These are phyloP conservation scores for Sitobion miscanthi DNA, from an alignment of 1,140 invertebrate genomes.

Conservation along the genomic window DNA sequence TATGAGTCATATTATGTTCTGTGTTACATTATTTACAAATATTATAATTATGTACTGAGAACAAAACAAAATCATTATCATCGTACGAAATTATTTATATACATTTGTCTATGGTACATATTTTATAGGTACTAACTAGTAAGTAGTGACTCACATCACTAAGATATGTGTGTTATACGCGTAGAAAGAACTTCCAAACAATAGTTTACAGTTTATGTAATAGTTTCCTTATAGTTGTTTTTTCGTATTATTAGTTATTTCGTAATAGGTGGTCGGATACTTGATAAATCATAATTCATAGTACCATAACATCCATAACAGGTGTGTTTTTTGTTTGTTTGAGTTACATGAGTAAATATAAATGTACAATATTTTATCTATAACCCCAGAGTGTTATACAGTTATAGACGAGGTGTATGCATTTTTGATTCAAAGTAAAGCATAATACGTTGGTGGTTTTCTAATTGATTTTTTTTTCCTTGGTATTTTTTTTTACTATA, in stretches of 20 bases:
- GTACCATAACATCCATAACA: background rate
- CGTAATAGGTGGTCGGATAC: background rate
- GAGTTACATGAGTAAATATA: background rate
- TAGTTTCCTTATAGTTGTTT: background rate
- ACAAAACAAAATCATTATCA: background rate
- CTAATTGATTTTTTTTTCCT: background rate
- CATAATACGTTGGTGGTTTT: background rate
- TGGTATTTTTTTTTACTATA: background rate
- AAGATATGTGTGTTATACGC: background rate
- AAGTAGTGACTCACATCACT: background rate
- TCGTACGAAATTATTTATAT: background rate
- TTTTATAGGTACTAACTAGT: background rate
- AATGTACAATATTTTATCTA: background rate
- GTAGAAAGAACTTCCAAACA: background rate
- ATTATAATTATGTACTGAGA: background rate
- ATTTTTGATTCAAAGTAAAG: background rate
- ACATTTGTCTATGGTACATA: background rate
- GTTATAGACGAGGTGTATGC: background rate
- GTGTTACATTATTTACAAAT: conserved; percentile 3
- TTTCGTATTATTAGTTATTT: background rate
- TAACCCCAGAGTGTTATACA: background rate
- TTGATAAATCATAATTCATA: background rate
- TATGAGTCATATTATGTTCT: background rate
- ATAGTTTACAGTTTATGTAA: background rate
- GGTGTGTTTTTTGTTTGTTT: background rate